These are phyloP conservation scores for Brachyptera risi DNA, from an alignment of 2,888 invertebrate species.

Conservation along the genomic window DNA sequence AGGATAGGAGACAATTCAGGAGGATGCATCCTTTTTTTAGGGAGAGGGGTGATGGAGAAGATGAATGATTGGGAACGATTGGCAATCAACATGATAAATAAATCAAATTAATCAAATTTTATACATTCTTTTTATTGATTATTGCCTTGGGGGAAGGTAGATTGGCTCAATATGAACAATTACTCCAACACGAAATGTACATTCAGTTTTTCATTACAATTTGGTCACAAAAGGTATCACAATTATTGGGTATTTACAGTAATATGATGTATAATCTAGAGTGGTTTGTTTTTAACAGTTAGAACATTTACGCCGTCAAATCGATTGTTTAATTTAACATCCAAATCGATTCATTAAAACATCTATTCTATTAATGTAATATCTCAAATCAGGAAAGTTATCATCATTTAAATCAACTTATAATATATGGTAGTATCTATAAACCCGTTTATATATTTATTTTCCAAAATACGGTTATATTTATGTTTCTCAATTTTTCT, in stretches of 20 bases:
- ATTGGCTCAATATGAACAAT: neutral
- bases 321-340: neutral
- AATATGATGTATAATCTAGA: neutral
- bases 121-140: neutral
- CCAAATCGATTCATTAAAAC: conserved; percentile 15
- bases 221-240: conserved; percentile 13
- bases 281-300: conserved; percentile 14
- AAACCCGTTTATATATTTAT: conserved; percentile 10
- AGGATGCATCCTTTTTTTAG: no score
- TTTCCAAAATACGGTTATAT: neutral
- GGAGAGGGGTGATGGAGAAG: no score
- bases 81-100: no score
- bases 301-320: conserved; percentile 18
- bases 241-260: conserved; percentile 1
- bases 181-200: neutral
- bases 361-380: conserved; percentile 11
- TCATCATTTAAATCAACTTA: neutral
- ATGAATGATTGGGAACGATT: no score
- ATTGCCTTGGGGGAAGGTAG: neutral
- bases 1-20: no score
- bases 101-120: no score
- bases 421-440: neutral
- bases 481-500: neutral
- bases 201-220: neutral
- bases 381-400: neutral